Conservation (phyloP, 64 coral and sea anemone genomes). For the Stylophora pistillata region DNA sequence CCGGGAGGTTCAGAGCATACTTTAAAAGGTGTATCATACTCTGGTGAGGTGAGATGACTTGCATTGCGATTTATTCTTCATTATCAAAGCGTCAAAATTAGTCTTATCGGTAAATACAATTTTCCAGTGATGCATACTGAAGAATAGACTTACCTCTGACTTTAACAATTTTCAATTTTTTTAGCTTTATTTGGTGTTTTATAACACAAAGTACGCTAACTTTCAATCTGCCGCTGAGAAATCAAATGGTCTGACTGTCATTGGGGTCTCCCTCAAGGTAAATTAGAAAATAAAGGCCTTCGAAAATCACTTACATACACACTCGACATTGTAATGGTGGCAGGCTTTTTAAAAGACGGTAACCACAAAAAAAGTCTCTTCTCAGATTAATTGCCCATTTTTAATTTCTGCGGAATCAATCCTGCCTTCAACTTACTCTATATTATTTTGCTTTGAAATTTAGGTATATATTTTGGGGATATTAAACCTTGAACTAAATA, state of each 20-base stretch:
- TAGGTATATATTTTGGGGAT: background rate
- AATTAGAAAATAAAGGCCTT: too few species aligned
- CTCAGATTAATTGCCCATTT: too few species aligned
- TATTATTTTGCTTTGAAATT: background rate
- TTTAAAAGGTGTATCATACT: background rate
- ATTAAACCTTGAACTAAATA: background rate
- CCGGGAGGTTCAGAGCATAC: slow-evolving; percentile 36
- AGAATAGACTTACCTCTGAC: too few species aligned
- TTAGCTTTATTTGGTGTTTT: slow-evolving; percentile 65
- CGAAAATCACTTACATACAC: too few species aligned
- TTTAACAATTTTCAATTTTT: too few species aligned
- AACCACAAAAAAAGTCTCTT: too few species aligned
- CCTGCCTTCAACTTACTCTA: background rate
- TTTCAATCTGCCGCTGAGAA: slow-evolving; percentile 29
- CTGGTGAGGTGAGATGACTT: slow-evolving; percentile 48
- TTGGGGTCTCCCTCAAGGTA: slow-evolving; percentile 57
- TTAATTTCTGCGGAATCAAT: background rate
- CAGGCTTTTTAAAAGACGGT: too few species aligned
- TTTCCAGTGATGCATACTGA: too few species aligned
- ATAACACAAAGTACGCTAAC: slow-evolving; percentile 40
- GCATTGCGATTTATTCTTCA: too few species aligned
- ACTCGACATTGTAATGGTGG: too few species aligned
- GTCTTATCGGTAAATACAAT: too few species aligned
- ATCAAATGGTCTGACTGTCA: slow-evolving; percentile 52
- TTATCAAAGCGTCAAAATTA: too few species aligned